A percentile compares a stretch with the other conserved stretches of the same genome.
Evolutionary conservation across 2,888 invertebrate species (phyloP).

Genomic region (Pantelozetes paolii): DNA sequence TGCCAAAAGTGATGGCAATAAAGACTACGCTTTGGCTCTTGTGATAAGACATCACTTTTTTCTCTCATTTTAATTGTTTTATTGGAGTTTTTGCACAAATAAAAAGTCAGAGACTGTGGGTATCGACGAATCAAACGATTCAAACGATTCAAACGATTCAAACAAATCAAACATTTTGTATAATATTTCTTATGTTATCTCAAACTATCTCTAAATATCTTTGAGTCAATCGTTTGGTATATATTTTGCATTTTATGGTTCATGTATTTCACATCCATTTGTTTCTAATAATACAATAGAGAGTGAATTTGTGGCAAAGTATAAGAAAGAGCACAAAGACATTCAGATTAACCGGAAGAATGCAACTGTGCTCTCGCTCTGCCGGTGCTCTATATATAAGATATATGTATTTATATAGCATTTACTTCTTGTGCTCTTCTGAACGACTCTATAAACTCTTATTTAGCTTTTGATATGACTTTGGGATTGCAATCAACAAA

Average conservation of each 20-base stretch:
- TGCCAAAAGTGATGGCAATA: conserved; percentile 10
- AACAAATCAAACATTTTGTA: too few species aligned
- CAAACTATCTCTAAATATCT: neutral
- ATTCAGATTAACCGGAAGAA: neutral
- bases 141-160: too few species aligned
- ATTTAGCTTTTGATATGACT: neutral
- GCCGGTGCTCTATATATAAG: neutral
- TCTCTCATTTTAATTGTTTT: neutral
- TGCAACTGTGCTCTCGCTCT: neutral
- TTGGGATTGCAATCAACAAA: neutral
- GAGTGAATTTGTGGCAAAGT: neutral
- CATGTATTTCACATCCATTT: neutral
- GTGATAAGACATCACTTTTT: neutral
- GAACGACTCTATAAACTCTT: conserved; percentile 5
- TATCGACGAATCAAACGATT: neutral
- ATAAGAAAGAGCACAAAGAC: neutral
- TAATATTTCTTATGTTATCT: too few species aligned
- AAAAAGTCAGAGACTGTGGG: neutral
- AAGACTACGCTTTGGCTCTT: neutral
- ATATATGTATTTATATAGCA: too few species aligned
- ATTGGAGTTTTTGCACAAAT: neutral
- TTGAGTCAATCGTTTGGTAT: neutral
- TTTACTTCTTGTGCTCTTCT: too few species aligned
- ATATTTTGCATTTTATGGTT: conserved; percentile 9
- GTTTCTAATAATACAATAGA: neutral